Conservation (phyloP, 2,888 invertebrate species). For the Melieria omissa region DNA sequence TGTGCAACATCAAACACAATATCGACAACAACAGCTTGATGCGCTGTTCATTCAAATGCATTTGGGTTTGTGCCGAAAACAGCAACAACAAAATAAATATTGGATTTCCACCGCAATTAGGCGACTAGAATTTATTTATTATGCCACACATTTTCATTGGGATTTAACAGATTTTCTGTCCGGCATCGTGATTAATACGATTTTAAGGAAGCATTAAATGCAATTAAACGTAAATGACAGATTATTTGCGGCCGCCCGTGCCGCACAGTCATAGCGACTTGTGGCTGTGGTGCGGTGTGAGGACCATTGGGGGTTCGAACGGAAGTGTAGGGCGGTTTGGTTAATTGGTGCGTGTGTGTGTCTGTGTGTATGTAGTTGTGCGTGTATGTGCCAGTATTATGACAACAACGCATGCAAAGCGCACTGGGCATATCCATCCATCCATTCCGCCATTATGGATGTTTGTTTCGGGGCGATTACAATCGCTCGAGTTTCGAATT, state of each 20-base stretch:
- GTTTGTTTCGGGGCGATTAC: conserved; percentile 6
- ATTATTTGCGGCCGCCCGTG: conserved; percentile 32
- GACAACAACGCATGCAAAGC: too few species aligned
- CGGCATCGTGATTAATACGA: conserved; percentile 43
- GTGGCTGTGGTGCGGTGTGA: conserved; percentile 8
- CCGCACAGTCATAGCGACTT: not conserved
- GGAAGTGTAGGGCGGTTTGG: too few species aligned
- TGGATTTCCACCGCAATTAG: not conserved
- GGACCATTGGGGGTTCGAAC: too few species aligned
- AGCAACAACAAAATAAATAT: not conserved
- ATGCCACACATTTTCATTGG: not conserved
- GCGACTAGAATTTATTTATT: not conserved
- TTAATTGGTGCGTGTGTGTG: too few species aligned
- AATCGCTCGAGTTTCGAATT: conserved; percentile 20
- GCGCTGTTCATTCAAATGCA: not conserved
- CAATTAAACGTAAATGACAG: conserved; percentile 47
- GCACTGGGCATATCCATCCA: not conserved
- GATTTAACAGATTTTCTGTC: too few species aligned
- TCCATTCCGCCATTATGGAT: conserved; percentile 2
- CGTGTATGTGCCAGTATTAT: too few species aligned
- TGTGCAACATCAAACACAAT: too few species aligned
- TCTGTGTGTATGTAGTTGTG: too few species aligned
- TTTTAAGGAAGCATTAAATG: conserved; percentile 47
- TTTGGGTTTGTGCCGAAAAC: too few species aligned
- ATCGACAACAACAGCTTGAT: too few species aligned